Evolutionary conservation across 2,888 invertebrate genomes (phyloP), one percentile per base, ranked within the genome.

Genomic region (Ametastegia equiseti): DNA sequence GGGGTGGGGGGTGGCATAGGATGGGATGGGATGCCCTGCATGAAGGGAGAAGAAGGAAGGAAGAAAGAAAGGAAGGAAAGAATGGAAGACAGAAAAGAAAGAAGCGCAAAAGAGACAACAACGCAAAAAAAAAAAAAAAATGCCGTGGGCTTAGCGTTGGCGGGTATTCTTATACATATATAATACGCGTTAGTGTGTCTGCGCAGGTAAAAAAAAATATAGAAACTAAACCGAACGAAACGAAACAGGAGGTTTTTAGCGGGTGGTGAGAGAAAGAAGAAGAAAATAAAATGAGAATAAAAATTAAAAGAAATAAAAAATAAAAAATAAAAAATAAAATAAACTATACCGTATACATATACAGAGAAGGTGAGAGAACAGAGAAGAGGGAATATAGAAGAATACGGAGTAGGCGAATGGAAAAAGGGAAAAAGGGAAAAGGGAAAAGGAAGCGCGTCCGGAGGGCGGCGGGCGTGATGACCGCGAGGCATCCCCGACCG

Each of bases 381-480:
- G 84, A 80, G 54, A 77, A 54, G 82, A 79, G 80, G 81, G 82
- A 81, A 67, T 82, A 80, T 75, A 80, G 71, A 82, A 75, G n/a
- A n/a, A n/a, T n/a, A n/a, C n/a, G n/a, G n/a, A n/a, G n/a, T 23
- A 54, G 23, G 54, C 83, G 81, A 67, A 81, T 77, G 82, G 83
- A 84, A 65, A 27, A 71, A 54, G 15, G 77, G 82, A 83, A 75
- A 80, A 57, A 47, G 69, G 47, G 71, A 45, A 65, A 45, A 65
- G 47, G 87, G 69, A 47, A 69, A 77, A 67, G 69, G 87, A 86
- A 86, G 86, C 86, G 88, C 87, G 87, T 89, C 88, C 89, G 87
- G 84, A 83, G 45, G 89, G 88, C 88, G 87, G 87, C 88, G 89
- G 88, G 89, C 91, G 91, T 91, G 90, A 91, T 91, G 90, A 89